These are phyloP conservation scores for Rhorus exstirpatorius DNA, from an alignment of 2,888 invertebrate genomes.

Conservation along the genomic window DNA sequence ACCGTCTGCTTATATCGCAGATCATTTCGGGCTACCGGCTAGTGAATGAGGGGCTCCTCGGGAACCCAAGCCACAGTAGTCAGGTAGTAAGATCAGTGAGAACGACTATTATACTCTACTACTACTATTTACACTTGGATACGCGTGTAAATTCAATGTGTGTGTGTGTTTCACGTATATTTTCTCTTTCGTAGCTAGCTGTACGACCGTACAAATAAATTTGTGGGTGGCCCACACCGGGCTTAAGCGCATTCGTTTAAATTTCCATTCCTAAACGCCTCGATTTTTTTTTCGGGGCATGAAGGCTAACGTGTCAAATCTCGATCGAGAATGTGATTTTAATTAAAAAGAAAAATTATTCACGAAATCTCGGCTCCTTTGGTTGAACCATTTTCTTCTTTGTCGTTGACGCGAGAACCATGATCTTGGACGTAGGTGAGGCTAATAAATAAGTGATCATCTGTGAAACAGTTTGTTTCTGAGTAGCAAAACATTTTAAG, in stretches of 20 bases:
- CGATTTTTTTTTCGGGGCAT: background rate
- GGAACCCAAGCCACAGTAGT: constrained; percentile 36
- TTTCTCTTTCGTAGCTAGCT: background rate
- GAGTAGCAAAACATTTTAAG: too few relatives aligned
- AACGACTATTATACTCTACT: constrained; percentile 47
- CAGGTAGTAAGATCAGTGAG: constrained; percentile 56
- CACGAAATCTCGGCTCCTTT: too few relatives aligned
- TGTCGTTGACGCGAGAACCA: too few relatives aligned
- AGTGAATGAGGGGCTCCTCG: constrained; percentile 33
- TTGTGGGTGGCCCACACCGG: constrained; percentile 55
- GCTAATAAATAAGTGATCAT: too few relatives aligned
- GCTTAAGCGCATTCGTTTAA: constrained; percentile 17
- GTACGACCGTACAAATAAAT: constrained; percentile 22
- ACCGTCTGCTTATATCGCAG: constrained; percentile 49
- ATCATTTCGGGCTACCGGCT: constrained; percentile 63
- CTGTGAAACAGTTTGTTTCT: too few relatives aligned
- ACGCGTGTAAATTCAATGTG: constrained; percentile 31
- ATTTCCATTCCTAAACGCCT: background rate
- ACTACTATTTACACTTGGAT: too few relatives aligned
- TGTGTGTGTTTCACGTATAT: constrained; percentile 31
- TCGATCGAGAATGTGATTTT: too few relatives aligned
- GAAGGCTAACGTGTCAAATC: too few relatives aligned
- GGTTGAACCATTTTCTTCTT: too few relatives aligned
- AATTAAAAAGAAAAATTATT: too few relatives aligned
- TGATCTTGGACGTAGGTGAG: too few relatives aligned